Evolutionary conservation across 2,888 invertebrate species (phyloP).

Genomic region (Microctonus hyperodae): DNA sequence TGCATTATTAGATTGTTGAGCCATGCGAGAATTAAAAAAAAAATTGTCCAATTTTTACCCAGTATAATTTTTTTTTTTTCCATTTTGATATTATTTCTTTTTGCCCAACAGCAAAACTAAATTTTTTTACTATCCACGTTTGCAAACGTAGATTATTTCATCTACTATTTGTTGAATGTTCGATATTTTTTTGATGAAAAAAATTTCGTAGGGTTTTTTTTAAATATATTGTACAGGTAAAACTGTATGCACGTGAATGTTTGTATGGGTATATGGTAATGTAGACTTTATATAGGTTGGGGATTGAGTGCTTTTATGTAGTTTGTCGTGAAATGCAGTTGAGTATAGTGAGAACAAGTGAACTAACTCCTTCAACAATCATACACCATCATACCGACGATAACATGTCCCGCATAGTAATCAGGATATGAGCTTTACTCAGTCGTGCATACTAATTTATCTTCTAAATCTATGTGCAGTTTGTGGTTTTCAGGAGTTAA

Average conservation of each 20-base stretch:
- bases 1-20: conserved; percentile 33
- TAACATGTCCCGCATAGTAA: conserved; percentile 56
- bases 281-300: not conserved
- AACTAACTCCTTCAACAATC: conserved; percentile 47
- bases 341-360: not conserved
- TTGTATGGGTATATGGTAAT: too few species aligned
- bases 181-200: not conserved
- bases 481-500: not conserved
- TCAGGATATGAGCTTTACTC: conserved; percentile 37
- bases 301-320: not conserved
- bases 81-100: too few species aligned
- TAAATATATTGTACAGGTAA: not conserved
- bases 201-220: not conserved
- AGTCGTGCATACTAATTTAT: conserved; percentile 56
- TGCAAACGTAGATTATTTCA: not conserved
- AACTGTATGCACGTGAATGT: too few species aligned
- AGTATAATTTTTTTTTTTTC: not conserved
- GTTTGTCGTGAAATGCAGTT: not conserved
- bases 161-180: not conserved
- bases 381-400: conserved; percentile 51
- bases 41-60: conserved; percentile 13
- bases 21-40: conserved; percentile 12
- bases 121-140: not conserved
- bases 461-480: not conserved
- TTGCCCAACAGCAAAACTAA: too few species aligned